These are phyloP conservation scores for Rhineura floridana DNA, from an alignment of 2,113 vertebrate species.

Conservation along the genomic window DNA sequence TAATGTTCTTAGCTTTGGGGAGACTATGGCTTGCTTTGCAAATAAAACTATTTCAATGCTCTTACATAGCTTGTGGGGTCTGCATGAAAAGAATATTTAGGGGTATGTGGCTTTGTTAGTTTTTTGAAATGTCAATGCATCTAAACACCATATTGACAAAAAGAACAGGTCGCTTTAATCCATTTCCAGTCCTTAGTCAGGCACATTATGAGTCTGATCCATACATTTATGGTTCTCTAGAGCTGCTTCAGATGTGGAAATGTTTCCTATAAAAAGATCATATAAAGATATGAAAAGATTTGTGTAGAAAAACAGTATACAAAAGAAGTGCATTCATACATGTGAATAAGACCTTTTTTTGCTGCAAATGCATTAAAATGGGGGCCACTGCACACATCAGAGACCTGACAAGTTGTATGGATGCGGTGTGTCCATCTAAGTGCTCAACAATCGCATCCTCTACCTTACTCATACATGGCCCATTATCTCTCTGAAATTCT, in stretches of 20 bases:
- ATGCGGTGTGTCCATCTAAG: background rate
- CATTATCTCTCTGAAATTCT: no score
- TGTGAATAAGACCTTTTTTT: background rate
- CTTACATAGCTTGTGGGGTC: no score
- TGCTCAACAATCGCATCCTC: background rate
- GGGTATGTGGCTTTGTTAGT: no score
- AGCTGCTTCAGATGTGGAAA: background rate
- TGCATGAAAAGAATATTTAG: no score
- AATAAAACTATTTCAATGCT: background rate
- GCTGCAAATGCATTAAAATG: background rate
- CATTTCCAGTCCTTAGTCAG: background rate
- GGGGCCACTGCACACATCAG: background rate
- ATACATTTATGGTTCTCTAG: background rate
- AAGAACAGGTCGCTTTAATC: background rate
- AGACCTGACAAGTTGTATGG: background rate
- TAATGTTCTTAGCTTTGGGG: background rate
- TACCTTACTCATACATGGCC: background rate
- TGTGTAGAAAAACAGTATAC: background rate
- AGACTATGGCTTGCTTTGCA: background rate
- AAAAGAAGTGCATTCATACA: background rate
- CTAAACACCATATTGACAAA: background rate
- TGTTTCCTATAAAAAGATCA: no score
- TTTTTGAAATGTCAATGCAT: no score
- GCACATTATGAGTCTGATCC: no score
- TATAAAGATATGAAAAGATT: no score